These are phyloP conservation scores for Akabosia matsudoensis DNA, from an alignment of 1,140 invertebrate genomes.

Conservation along the genomic window DNA sequence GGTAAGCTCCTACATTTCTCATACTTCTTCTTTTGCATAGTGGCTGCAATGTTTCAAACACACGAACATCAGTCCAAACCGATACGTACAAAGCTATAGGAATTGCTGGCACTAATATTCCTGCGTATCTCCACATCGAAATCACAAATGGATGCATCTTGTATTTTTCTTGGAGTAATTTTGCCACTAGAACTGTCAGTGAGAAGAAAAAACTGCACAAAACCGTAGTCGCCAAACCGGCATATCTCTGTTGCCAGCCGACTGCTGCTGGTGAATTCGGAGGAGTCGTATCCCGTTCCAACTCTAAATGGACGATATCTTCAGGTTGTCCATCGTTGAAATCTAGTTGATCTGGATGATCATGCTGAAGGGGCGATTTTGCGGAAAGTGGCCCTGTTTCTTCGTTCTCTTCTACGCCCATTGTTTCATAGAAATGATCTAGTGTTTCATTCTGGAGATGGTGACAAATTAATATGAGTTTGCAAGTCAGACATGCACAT, in stretches of 20 bases:
- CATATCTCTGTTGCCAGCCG: background rate
- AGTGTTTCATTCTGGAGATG: no score
- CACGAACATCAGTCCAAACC: background rate
- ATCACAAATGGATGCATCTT: background rate
- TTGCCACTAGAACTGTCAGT: background rate
- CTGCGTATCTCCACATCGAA: constrained; percentile 8
- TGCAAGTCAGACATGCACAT: no score
- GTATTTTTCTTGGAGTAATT: background rate
- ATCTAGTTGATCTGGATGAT: no score
- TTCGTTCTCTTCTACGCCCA: no score
- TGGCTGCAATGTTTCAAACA: constrained; percentile 8
- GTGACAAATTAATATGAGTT: no score
- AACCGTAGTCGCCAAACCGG: background rate
- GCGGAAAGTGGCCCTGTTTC: no score
- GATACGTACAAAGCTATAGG: constrained; percentile 18
- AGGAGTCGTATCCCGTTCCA: background rate
- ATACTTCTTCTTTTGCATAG: background rate
- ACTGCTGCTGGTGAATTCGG: background rate
- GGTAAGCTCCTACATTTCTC: background rate
- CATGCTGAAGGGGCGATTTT: no score
- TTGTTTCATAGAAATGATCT: no score
- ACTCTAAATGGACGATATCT: no score
- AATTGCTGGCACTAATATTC: constrained; percentile 5
- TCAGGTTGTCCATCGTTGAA: no score
- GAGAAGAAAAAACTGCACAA: constrained; percentile 12